These are phyloP conservation scores for Eubasilissa regina DNA, from an alignment of 1,140 invertebrate species.

Conservation along the genomic window DNA sequence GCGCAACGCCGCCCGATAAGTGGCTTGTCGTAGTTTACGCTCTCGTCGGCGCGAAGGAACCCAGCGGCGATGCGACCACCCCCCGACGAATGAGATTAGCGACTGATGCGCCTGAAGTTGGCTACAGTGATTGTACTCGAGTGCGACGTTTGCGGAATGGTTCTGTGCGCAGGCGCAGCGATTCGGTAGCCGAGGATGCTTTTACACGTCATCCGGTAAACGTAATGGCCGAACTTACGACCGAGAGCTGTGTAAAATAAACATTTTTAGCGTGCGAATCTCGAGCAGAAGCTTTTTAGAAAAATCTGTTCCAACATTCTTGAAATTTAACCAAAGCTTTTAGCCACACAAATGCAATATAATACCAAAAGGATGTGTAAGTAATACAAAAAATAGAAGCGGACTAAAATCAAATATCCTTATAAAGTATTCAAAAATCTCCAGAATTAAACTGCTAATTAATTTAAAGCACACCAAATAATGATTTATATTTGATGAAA, in stretches of 20 bases:
- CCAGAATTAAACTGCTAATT: too few species aligned
- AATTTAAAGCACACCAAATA: too few species aligned
- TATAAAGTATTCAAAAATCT: too few species aligned
- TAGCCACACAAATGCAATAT: too few species aligned
- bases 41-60: constrained; percentile 8
- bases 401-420: too few species aligned
- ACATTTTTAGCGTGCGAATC: too few species aligned
- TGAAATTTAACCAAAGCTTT: too few species aligned
- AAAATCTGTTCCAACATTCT: too few species aligned
- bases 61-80: constrained; percentile 10
- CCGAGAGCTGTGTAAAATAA: neutral
- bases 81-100: neutral
- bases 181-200: neutral
- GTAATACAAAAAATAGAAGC: too few species aligned
- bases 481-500: too few species aligned
- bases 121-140: constrained; percentile 21
- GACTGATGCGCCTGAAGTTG: constrained; percentile 28
- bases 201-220: neutral
- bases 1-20: constrained; percentile 7
- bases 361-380: too few species aligned
- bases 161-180: neutral
- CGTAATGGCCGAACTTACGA: constrained; percentile 19
- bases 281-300: too few species aligned
- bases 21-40: constrained; percentile 9
- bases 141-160: constrained; percentile 25